Conservation (phyloP, 2,888 invertebrate genomes). For the Rotaria macrura region DNA sequence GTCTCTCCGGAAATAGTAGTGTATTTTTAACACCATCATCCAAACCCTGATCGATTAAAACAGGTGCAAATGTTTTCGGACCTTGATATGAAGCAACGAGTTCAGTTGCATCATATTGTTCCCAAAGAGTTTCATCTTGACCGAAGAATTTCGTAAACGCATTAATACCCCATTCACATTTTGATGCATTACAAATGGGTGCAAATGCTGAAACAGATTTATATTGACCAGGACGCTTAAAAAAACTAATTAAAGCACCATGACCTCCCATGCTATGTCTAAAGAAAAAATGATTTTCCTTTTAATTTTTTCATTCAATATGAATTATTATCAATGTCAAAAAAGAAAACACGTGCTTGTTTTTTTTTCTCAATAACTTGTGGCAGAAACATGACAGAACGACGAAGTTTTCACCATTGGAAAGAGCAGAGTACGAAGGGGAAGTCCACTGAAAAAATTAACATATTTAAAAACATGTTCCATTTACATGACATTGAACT, state of each 20-base stretch:
- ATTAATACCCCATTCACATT: constrained; percentile 75
- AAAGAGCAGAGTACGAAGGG: too few species aligned
- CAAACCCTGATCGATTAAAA: constrained; percentile 81
- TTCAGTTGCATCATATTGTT: constrained; percentile 75
- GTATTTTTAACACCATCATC: constrained; percentile 68
- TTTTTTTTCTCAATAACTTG: too few species aligned
- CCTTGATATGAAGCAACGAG: constrained; percentile 71
- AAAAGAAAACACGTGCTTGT: too few species aligned
- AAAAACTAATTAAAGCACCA: constrained; percentile 76
- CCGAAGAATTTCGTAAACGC: constrained; percentile 61
- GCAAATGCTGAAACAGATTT: constrained; percentile 76
- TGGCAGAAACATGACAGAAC: too few species aligned
- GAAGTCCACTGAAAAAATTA: too few species aligned
- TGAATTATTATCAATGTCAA: too few species aligned
- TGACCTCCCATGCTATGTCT: constrained; percentile 80
- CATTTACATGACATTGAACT: too few species aligned
- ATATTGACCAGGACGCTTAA: constrained; percentile 79
- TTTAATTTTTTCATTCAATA: constrained; percentile 49
- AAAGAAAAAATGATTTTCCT: background rate
- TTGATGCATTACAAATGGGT: constrained; percentile 77
- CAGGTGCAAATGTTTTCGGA: constrained; percentile 60
- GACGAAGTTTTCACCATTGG: too few species aligned
- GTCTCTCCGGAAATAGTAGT: constrained; percentile 72
- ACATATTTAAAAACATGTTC: too few species aligned
- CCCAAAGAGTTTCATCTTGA: constrained; percentile 50